These are phyloP conservation scores for Amphipyra tragopoginis DNA, from an alignment of 2,888 invertebrate species.

Conservation along the genomic window DNA sequence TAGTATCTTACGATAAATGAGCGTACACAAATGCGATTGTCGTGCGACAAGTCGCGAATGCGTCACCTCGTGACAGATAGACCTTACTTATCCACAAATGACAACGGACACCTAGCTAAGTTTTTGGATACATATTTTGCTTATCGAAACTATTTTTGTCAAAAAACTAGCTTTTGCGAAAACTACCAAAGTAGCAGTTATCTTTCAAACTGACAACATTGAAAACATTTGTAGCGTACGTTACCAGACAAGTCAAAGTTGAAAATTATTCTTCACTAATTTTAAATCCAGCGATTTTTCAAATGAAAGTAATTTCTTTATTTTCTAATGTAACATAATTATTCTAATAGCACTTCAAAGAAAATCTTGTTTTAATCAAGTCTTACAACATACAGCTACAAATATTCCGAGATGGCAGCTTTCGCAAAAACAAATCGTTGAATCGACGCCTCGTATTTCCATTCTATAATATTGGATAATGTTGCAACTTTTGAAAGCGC, in stretches of 20 bases:
- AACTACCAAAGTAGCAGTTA: conserved; percentile 60
- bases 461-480: conserved; percentile 81
- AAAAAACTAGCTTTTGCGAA: conserved; percentile 47
- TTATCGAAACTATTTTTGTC: conserved; percentile 74
- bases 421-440: conserved; percentile 29
- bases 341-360: conserved; percentile 50
- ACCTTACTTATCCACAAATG: conserved; percentile 75
- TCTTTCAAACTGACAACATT: conserved; percentile 63
- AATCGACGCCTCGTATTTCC: conserved; percentile 73
- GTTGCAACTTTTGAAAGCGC: conserved; percentile 68
- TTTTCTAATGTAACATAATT: conserved; percentile 35
- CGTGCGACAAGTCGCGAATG: conserved; percentile 56
- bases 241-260: conserved; percentile 36
- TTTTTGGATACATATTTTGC: conserved; percentile 83
- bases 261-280: conserved; percentile 43
- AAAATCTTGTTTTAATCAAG: conserved; percentile 38
- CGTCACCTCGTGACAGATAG: conserved; percentile 62
- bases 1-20: conserved; percentile 79
- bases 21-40: conserved; percentile 65
- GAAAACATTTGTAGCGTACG: conserved; percentile 39
- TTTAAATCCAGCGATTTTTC: conserved; percentile 40
- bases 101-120: conserved; percentile 85
- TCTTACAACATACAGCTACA: conserved; percentile 12
- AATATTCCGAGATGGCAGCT: conserved; percentile 29
- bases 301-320: conserved; percentile 44